phyloP scores from a whole-genome alignment of 64 coral and sea anemone species.

The Platygyra sinensis region DNA sequence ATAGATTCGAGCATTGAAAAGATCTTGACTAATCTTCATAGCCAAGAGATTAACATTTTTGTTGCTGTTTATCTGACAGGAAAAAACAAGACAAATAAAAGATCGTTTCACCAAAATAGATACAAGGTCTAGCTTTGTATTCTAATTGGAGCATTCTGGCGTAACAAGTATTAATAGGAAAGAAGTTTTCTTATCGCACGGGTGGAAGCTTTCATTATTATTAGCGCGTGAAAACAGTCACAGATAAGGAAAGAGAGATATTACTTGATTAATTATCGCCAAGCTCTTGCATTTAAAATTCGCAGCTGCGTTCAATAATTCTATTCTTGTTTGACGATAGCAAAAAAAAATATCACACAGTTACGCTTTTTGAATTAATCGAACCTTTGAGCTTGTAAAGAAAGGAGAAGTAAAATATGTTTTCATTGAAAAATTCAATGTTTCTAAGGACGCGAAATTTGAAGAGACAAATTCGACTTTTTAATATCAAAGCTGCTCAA shows the following conservation, averaged over 20 bases:
- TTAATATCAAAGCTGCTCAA: background rate
- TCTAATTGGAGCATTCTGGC: constrained; percentile 42
- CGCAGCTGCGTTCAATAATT: constrained; percentile 40
- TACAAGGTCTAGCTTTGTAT: constrained; percentile 28
- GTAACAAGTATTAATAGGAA: constrained; percentile 53
- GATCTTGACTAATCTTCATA: constrained; percentile 49
- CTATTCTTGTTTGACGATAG: constrained; percentile 46
- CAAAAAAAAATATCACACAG: constrained; percentile 19
- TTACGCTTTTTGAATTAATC: constrained; percentile 54
- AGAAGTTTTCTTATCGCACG: constrained; percentile 48
- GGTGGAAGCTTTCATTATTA: constrained; percentile 43
- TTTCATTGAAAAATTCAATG: background rate
- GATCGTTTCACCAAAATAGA: constrained; percentile 54
- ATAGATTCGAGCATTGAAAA: constrained; percentile 24
- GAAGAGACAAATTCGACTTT: background rate
- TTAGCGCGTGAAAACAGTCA: constrained; percentile 54
- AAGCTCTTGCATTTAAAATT: constrained; percentile 38
- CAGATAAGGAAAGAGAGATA: constrained; percentile 41
- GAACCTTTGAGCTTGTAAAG: background rate
- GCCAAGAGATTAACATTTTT: constrained; percentile 53
- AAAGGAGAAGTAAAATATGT: background rate
- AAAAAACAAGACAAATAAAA: constrained; percentile 61
- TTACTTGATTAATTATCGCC: constrained; percentile 53
- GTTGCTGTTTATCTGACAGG: constrained; percentile 46
- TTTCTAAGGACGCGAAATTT: background rate